Evolutionary conservation across 2,888 invertebrate genomes (phyloP).

Genomic region (Pantelozetes paolii): DNA sequence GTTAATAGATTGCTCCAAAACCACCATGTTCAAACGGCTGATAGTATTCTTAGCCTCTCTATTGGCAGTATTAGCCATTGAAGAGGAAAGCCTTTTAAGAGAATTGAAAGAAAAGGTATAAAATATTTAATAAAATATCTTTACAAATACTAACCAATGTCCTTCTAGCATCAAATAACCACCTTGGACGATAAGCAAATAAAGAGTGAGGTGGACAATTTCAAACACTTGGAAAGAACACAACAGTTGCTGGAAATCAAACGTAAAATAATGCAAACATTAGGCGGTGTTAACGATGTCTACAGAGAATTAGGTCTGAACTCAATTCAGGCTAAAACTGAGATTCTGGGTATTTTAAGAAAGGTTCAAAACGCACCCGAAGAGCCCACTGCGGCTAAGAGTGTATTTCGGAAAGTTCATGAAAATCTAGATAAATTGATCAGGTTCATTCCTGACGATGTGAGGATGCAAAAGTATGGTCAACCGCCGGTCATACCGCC

Average conservation of each 20-base stretch:
- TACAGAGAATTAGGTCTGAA: background rate
- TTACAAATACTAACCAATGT: background rate
- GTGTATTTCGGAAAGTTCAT: background rate
- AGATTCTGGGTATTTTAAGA: background rate
- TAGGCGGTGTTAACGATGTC: conserved; percentile 6
- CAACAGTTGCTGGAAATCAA: background rate
- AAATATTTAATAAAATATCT: background rate
- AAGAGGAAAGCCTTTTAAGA: background rate
- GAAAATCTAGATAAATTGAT: background rate
- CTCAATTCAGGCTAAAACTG: background rate
- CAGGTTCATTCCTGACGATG: background rate
- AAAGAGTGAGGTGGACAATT: background rate
- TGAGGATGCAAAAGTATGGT: background rate
- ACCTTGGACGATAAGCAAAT: background rate
- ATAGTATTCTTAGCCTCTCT: background rate
- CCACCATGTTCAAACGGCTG: background rate
- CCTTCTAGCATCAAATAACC: background rate
- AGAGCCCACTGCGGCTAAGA: background rate
- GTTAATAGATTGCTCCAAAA: background rate
- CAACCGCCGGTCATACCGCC: background rate
- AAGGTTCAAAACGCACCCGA: background rate
- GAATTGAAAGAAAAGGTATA: background rate
- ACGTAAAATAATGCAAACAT: background rate
- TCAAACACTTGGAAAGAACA: background rate
- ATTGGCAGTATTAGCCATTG: background rate